These are phyloP conservation scores for Pterocles gutturalis DNA, from an alignment of 2,113 vertebrate species.

Conservation along the genomic window DNA sequence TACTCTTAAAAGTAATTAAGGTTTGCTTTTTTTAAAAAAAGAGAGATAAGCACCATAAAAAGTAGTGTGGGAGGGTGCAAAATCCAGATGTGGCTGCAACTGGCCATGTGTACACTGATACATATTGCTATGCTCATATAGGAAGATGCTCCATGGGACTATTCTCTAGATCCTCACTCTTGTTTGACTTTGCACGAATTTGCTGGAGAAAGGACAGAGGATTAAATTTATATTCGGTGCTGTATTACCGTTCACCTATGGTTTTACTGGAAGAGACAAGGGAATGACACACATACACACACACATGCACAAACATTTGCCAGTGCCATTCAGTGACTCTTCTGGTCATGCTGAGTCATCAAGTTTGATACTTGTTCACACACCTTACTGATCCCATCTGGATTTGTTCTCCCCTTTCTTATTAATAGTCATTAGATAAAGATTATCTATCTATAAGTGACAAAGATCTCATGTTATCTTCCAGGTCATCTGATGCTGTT, in stretches of 20 bases:
- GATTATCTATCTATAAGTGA: not conserved
- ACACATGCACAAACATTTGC: not conserved
- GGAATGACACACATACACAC: not conserved
- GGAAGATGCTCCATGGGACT: not conserved
- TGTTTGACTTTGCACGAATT: not conserved
- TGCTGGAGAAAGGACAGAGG: not conserved
- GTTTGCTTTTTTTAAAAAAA: not conserved
- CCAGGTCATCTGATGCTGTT: not conserved
- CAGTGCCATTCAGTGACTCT: not conserved
- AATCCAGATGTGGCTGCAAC: not conserved
- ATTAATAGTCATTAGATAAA: not conserved
- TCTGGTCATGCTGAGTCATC: not conserved
- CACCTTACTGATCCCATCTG: not conserved
- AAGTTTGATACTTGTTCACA: not conserved
- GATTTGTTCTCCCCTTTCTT: not conserved
- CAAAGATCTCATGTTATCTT: not conserved
- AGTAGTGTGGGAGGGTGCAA: not conserved
- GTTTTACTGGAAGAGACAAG: not conserved
- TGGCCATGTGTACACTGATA: not conserved
- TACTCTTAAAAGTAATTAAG: constrained; percentile 40
- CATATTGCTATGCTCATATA: too few species aligned
- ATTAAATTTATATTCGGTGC: not conserved
- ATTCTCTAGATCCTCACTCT: not conserved
- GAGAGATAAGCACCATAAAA: not conserved
- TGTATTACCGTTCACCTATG: not conserved